A percentile compares a stretch with the other conserved stretches of the same genome.
phyloP scores from a whole-genome alignment of 2,113 vertebrate genomes.

The Myodes glareolus region DNA sequence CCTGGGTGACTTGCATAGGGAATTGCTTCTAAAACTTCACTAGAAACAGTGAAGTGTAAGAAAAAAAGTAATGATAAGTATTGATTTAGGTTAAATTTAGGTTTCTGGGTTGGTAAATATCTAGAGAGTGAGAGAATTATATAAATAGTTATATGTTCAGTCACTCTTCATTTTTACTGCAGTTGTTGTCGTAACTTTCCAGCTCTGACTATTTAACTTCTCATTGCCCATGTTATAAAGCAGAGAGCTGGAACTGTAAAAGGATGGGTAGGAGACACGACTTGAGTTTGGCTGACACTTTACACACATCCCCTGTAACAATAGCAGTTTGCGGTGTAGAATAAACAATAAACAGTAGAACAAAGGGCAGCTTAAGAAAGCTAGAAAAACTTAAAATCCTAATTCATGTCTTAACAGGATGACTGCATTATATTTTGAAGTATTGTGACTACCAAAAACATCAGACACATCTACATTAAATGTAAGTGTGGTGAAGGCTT shows the following conservation, averaged over 20 bases:
- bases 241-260: not conserved
- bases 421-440: constrained; percentile 65
- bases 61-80: not conserved
- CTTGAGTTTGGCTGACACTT: not conserved
- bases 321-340: not conserved
- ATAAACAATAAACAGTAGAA: not conserved
- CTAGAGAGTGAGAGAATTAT: not conserved
- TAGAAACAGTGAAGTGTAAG: not conserved
- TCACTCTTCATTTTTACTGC: constrained; percentile 8
- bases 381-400: constrained; percentile 27
- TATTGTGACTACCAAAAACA: constrained; percentile 46
- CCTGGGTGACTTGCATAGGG: not conserved
- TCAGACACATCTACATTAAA: constrained; percentile 44
- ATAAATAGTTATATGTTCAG: not conserved
- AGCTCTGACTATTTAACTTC: not conserved
- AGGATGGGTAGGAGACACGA: not conserved
- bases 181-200: not conserved
- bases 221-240: not conserved
- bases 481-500: constrained; percentile 38
- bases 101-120: not conserved
- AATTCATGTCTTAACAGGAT: constrained; percentile 54
- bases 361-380: constrained; percentile 28
- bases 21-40: not conserved
- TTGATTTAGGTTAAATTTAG: not conserved
- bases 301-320: not conserved